These are phyloP conservation scores for Ibycter americanus DNA, from an alignment of 2,797 vertebrate genomes.

Conservation along the genomic window DNA sequence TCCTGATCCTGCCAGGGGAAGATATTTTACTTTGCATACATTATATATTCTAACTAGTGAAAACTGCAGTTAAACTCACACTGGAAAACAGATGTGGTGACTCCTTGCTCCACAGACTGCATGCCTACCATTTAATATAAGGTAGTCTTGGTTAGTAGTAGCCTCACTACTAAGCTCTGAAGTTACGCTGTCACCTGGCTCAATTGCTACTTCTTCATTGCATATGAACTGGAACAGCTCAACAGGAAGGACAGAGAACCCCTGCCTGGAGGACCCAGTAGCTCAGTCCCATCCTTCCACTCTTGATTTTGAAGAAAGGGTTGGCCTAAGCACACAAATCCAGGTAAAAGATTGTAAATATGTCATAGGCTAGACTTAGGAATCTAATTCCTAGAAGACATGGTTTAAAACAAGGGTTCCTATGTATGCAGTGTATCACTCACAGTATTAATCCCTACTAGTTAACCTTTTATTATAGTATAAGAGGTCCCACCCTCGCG, in stretches of 20 bases:
- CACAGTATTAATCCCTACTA: not conserved
- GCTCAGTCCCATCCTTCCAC: not conserved
- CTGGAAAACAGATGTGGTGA: not conserved
- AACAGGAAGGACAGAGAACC: not conserved
- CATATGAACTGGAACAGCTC: not conserved
- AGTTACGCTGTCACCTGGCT: not conserved
- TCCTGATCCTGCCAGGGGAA: not conserved
- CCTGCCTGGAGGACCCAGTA: not conserved
- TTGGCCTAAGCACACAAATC: not conserved
- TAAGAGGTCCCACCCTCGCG: not conserved
- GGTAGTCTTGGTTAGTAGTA: not conserved
- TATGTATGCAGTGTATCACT: not conserved
- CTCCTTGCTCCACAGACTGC: not conserved
- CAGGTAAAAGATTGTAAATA: not conserved
- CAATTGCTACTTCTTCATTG: not conserved
- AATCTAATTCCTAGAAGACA: not conserved
- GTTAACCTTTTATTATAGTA: not conserved
- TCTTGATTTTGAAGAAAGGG: not conserved
- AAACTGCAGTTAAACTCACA: not conserved
- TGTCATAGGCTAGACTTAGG: accelerated
- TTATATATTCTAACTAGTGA: not conserved
- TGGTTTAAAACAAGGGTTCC: not conserved
- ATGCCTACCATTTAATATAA: accelerated
- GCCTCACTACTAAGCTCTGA: not conserved
- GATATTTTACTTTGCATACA: not conserved